Percentiles rank a stretch among this genome's conserved stretches.
Conservation (phyloP, 2,888 invertebrate species). For the Mythimna impura region DNA sequence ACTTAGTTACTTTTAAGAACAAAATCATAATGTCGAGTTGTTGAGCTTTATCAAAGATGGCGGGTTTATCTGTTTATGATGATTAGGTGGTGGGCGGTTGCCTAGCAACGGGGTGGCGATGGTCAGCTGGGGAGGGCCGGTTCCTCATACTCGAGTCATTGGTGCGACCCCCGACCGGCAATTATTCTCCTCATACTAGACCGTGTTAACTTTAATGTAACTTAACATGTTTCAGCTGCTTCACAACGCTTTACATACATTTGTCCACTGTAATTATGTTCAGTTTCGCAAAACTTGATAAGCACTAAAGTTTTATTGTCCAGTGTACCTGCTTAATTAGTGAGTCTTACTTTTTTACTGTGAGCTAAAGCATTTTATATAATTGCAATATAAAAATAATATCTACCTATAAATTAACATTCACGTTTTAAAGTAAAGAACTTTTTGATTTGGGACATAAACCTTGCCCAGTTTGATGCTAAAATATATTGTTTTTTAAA, state of each 20-base stretch:
- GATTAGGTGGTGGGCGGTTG: constrained; percentile 87
- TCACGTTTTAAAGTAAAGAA: background rate
- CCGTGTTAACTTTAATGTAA: constrained; percentile 85
- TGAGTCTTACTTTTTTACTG: constrained; percentile 7
- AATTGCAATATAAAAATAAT: background rate
- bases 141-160: constrained; percentile 86
- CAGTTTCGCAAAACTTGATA: constrained; percentile 59
- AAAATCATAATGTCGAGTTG: constrained; percentile 60
- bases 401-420: background rate
- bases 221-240: constrained; percentile 74
- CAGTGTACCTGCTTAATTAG: constrained; percentile 53
- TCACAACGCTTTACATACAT: constrained; percentile 61
- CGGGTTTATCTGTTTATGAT: constrained; percentile 87
- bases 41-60: constrained; percentile 81
- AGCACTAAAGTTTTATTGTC: constrained; percentile 56
- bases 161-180: constrained; percentile 80
- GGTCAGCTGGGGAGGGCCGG: constrained; percentile 82
- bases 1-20: background rate
- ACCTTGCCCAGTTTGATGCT: background rate
- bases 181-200: constrained; percentile 86
- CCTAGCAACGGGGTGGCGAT: constrained; percentile 87
- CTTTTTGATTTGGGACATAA: background rate
- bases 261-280: constrained; percentile 65
- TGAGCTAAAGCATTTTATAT: background rate
- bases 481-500: background rate